Percentiles rank a stretch among this genome's conserved stretches.
Evolutionary conservation across 37 sponge, comb jelly and placozoan species (phyloP).

Genomic region (Agelas oroides): DNA sequence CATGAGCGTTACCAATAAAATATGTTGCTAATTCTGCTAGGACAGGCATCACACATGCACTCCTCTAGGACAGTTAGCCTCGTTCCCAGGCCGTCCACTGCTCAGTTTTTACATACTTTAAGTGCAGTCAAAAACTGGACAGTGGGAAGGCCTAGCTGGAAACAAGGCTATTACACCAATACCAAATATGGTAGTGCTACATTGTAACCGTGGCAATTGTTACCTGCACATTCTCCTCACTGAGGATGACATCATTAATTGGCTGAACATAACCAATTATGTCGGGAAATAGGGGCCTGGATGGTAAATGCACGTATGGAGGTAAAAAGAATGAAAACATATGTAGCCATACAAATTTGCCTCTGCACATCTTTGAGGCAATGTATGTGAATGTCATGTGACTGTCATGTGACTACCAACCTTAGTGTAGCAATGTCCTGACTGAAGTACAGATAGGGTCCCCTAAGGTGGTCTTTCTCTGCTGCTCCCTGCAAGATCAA

Average conservation of each 20-base stretch:
- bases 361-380: background rate
- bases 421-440: constrained; percentile 31
- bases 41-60: too few relatives aligned
- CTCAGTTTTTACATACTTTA: too few relatives aligned
- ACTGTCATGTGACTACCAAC: background rate
- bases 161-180: too few relatives aligned
- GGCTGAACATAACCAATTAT: constrained; percentile 58
- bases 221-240: constrained; percentile 68
- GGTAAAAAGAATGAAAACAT: background rate
- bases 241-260: constrained; percentile 48
- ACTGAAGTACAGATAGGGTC: constrained; percentile 54
- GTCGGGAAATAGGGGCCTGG: too few relatives aligned
- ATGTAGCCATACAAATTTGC: background rate
- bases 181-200: too few relatives aligned
- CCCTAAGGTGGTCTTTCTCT: background rate
- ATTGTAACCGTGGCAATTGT: background rate
- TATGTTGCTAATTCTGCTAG: too few relatives aligned
- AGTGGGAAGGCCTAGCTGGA: too few relatives aligned
- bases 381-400: background rate
- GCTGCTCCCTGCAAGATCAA: background rate
- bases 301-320: background rate
- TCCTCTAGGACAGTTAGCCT: too few relatives aligned
- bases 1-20: too few relatives aligned
- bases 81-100: too few relatives aligned
- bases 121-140: too few relatives aligned